Evolutionary conservation across 2,797 vertebrate species (phyloP).

Genomic region (Syndactyla subalaris): DNA sequence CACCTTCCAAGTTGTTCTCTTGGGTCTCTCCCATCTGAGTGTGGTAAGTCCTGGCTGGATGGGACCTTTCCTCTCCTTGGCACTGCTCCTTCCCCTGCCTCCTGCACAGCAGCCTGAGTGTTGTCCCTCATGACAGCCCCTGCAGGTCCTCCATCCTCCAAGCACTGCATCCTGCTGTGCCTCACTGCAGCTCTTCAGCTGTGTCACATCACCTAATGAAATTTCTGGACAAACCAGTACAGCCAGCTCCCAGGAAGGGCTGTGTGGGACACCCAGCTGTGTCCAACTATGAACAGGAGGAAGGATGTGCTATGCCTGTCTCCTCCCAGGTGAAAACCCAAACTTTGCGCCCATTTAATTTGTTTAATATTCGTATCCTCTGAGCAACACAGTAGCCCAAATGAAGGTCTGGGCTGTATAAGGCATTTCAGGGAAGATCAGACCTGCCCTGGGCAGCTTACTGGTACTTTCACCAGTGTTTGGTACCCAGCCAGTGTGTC

Average conservation of each 20-base stretch:
- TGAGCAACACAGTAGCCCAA: not conserved
- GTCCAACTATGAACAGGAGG: fast-evolving
- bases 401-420: not conserved
- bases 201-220: fast-evolving
- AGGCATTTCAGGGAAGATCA: not conserved
- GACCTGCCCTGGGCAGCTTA: not conserved
- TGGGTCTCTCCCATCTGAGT: fast-evolving
- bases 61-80: not conserved
- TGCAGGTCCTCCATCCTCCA: not conserved
- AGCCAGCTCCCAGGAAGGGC: not conserved
- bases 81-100: not conserved
- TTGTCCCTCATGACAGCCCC: not conserved
- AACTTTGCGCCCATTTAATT: not conserved
- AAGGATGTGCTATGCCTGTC: not conserved
- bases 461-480: fast-evolving
- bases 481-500: not conserved
- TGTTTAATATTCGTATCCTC: not conserved
- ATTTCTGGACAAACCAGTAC: not conserved
- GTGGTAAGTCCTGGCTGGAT: not conserved
- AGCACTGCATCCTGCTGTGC: not conserved
- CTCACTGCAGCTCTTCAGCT: not conserved
- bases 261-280: not conserved
- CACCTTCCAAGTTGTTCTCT: not conserved
- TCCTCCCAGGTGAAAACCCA: not conserved
- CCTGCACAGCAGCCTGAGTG: fast-evolving